Evolutionary conservation across 2,113 vertebrate species (phyloP), one percentile per base, ranked within the genome.

Genomic region (Scomber japonicus): DNA sequence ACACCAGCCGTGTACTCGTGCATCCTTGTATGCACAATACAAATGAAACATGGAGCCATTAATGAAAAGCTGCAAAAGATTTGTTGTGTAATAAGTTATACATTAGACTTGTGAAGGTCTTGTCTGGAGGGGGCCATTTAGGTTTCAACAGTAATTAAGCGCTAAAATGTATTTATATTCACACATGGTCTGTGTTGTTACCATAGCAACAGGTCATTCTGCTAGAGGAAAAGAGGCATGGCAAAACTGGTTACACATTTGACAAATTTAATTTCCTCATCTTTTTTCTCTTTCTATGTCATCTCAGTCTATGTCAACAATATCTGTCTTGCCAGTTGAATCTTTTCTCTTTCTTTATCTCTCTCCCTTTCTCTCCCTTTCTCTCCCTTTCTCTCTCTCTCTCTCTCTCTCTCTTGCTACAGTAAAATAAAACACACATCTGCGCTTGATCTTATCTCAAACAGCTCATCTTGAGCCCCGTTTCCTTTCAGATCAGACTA

Each of bases 141-240:
- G 81, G 17, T 79, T 83, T 72, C 60, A 70, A 61, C 63, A 50
- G 67, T 83, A 82, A 88, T 84, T 66, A 76, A 61, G 62, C 62
- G 24, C 35, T 49, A 59, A 67, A 51, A 72, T 78, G 10, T 77
- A 75, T 87, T 85, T 72, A 54, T 82, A 86, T 65, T 83, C 76
- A 51, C 65, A 85, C 55, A 77, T 56, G 40, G 66, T 61, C 56
- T 30, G 55, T 44, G 66, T 62, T 78, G 88, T 93, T 82, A 76
- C 90, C 89, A 89, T 91, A 77, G 88, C 82, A 93, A 91, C 90
- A 73, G 71, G 82, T 84, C 80, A 75, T 66, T 71, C 79, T 54
- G 69, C 59, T 71, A 60, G 57, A 68, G 72, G 49, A 69, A 62
- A 49, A 53, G 30, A 69, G 48, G 15, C 14, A 75, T 71, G 44